These are phyloP conservation scores for Philopedon plagiatum DNA, from an alignment of 2,888 invertebrate genomes.

Conservation along the genomic window DNA sequence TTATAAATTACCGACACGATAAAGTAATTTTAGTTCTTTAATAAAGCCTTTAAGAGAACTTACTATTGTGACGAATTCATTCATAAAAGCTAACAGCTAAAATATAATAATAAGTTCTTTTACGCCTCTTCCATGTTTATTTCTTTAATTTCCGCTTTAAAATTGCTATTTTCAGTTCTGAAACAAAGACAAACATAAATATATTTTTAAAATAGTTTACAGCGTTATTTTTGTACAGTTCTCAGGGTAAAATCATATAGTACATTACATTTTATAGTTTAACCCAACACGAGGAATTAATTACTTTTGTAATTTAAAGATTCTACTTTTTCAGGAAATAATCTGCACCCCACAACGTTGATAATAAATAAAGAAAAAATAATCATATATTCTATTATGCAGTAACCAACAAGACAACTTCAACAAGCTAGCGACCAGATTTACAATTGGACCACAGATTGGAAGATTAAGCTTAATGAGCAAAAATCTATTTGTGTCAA, in stretches of 20 bases:
- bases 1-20: not conserved
- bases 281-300: too few relatives aligned
- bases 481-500: too few relatives aligned
- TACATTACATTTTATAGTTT: too few relatives aligned
- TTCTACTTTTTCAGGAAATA: too few relatives aligned
- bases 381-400: too few relatives aligned
- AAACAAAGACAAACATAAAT: not conserved
- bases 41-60: not conserved
- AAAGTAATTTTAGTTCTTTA: not conserved
- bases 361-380: too few relatives aligned
- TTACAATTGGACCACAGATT: too few relatives aligned
- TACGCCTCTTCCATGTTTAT: constrained; percentile 18
- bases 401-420: too few relatives aligned
- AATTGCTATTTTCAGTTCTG: constrained; percentile 1
- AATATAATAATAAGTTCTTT: constrained; percentile 7
- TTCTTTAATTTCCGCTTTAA: constrained; percentile 17
- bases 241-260: not conserved
- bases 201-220: not conserved
- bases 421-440: too few relatives aligned
- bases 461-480: too few relatives aligned
- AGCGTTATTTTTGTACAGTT: not conserved
- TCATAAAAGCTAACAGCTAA: not conserved
- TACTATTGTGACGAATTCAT: constrained; percentile 19
- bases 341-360: too few relatives aligned
- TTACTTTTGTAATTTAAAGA: too few relatives aligned